Conservation (phyloP, 1,140 invertebrate genomes). For the Oncopodura yosiiana region DNA sequence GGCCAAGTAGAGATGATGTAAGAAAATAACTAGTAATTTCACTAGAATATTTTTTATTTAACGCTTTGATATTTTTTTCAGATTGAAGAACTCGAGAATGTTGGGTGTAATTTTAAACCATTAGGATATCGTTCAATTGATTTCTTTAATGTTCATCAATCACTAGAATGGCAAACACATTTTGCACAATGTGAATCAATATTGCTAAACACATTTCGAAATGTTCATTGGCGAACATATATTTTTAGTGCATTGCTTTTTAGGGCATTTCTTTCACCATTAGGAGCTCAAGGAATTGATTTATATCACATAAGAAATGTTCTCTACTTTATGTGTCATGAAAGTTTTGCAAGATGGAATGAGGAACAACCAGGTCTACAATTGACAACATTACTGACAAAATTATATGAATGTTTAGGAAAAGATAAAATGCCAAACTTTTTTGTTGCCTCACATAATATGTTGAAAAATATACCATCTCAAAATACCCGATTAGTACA, state of each 20-base stretch:
- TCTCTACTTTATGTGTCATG: conserved; percentile 67
- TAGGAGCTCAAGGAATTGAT: conserved; percentile 35
- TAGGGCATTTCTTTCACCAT: conserved; percentile 55
- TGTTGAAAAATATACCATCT: conserved; percentile 57
- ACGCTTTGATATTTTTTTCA: conserved; percentile 5
- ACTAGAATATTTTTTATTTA: background rate
- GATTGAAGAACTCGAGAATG: conserved; percentile 12
- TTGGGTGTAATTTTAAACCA: conserved; percentile 21
- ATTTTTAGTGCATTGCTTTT: conserved; percentile 23
- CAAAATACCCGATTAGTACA: conserved; percentile 53
- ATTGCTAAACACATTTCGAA: conserved; percentile 16
- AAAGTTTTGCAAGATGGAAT: conserved; percentile 54
- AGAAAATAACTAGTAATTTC: background rate
- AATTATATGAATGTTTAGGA: conserved; percentile 43
- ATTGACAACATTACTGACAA: conserved; percentile 51
- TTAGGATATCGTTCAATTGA: conserved; percentile 22
- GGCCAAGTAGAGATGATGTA: conserved; percentile 9
- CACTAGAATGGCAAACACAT: conserved; percentile 24
- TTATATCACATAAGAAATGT: conserved; percentile 57
- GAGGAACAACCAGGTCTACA: conserved; percentile 57
- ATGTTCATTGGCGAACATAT: conserved; percentile 23
- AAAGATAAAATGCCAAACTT: conserved; percentile 54
- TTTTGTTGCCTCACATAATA: conserved; percentile 59
- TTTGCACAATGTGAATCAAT: conserved; percentile 17
- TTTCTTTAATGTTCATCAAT: conserved; percentile 21